A percentile compares a stretch with the other conserved stretches of the same genome.
Evolutionary conservation across 2,113 vertebrate species (phyloP).

Genomic region (Alosa alosa): DNA sequence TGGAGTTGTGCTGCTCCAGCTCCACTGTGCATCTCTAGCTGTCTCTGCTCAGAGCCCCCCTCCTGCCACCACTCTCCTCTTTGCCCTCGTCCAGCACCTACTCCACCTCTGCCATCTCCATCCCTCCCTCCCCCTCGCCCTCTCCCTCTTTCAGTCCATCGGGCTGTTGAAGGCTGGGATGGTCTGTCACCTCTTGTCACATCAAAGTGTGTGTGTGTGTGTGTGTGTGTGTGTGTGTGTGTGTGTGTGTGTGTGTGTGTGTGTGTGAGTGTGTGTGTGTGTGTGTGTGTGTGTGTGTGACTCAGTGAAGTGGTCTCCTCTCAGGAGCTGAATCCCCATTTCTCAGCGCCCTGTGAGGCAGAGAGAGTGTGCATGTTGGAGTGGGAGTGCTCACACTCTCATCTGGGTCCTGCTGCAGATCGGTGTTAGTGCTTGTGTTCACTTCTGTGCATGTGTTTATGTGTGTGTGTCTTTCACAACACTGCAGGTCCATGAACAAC

Average conservation of each 20-base stretch:
- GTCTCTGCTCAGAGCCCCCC: neutral
- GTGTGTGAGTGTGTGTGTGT: constrained; percentile 11
- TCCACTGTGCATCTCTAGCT: neutral
- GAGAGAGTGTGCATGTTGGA: neutral
- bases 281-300: constrained; percentile 24
- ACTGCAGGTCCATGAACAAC: neutral
- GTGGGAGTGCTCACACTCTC: neutral
- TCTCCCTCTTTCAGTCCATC: neutral
- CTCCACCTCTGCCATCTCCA: too few relatives aligned
- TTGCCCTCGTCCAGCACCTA: neutral
- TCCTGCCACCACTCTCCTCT: neutral
- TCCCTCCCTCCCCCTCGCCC: neutral
- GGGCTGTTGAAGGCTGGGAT: constrained; percentile 15
- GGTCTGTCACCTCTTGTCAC: constrained; percentile 45
- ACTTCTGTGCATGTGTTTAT: neutral
- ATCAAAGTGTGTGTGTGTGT: constrained; percentile 30
- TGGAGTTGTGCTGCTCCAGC: too few relatives aligned
- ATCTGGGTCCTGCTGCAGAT: neutral
- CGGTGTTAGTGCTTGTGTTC: neutral
- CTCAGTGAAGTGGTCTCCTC: constrained; percentile 26
- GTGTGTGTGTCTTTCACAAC: neutral
- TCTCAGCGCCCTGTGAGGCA: constrained; percentile 36
- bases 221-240: too few relatives aligned
- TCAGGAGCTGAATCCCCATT: constrained; percentile 26
- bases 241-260: constrained; percentile 2